These are phyloP conservation scores for Drosophila pseudoobscura DNA, from an alignment of 1,140 invertebrate genomes.

Conservation along the genomic window DNA sequence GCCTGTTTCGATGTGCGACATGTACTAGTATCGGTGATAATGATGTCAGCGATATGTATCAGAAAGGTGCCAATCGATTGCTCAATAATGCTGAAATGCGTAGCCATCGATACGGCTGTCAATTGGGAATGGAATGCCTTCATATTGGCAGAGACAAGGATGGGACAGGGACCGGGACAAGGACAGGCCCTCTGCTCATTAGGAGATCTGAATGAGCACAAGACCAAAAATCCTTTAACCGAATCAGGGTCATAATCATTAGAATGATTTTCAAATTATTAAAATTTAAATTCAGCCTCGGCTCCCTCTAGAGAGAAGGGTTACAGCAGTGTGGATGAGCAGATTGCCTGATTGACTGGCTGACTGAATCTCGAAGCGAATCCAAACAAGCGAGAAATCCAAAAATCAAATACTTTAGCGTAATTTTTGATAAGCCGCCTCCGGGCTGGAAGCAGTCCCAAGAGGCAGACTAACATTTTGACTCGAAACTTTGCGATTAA, in stretches of 20 bases:
- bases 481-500: slow-evolving; percentile 67
- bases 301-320: slow-evolving; percentile 8
- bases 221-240: slow-evolving; percentile 46
- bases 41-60: slow-evolving; percentile 69
- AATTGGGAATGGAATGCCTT: slow-evolving; percentile 21
- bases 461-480: slow-evolving; percentile 57
- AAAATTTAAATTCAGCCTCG: slow-evolving; percentile 62
- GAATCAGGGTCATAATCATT: slow-evolving; percentile 70
- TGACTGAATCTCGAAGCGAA: slow-evolving; percentile 20
- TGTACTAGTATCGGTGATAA: slow-evolving; percentile 56
- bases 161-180: background rate
- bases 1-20: background rate
- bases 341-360: slow-evolving; percentile 42
- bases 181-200: slow-evolving; percentile 50
- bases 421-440: slow-evolving; percentile 66
- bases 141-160: background rate
- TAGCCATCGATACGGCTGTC: slow-evolving; percentile 50
- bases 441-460: slow-evolving; percentile 37
- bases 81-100: slow-evolving; percentile 53
- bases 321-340: slow-evolving; percentile 12
- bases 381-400: slow-evolving; percentile 61
- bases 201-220: slow-evolving; percentile 7
- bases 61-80: slow-evolving; percentile 71
- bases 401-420: slow-evolving; percentile 75
- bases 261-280: slow-evolving; percentile 77